A percentile compares a stretch with the other conserved stretches of the same genome.
Conservation (phyloP, 2,113 vertebrate species). For the Sitta europaea region DNA sequence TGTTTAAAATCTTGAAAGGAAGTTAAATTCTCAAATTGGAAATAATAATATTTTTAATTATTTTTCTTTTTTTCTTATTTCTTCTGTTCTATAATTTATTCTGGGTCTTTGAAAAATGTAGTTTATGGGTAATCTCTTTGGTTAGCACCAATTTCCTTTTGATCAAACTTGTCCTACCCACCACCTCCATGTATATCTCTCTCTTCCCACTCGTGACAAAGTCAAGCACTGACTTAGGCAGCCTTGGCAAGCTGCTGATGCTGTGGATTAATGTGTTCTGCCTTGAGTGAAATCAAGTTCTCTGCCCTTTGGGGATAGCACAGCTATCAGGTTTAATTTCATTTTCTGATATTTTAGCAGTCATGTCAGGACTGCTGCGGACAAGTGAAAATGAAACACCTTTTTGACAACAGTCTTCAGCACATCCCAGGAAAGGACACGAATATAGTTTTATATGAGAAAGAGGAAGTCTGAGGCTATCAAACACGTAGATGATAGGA, state of each 20-base stretch:
- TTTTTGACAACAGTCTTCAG: slow-evolving; percentile 57
- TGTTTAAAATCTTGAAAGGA: slow-evolving; percentile 14
- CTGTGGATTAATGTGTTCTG: slow-evolving; percentile 34
- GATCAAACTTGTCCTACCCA: not conserved
- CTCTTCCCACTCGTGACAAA: slow-evolving; percentile 45
- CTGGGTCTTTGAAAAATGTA: not conserved
- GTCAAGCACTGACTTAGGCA: slow-evolving; percentile 45
- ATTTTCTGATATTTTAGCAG: slow-evolving; percentile 65
- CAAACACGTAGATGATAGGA: not conserved
- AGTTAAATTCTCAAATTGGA: not conserved
- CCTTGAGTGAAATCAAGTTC: slow-evolving; percentile 50
- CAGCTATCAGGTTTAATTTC: slow-evolving; percentile 63
- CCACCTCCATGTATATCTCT: not conserved
- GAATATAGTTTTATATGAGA: not conserved
- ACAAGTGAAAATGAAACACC: slow-evolving; percentile 41
- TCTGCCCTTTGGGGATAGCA: slow-evolving; percentile 20
- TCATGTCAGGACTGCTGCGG: slow-evolving; percentile 17
- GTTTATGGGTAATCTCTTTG: slow-evolving; percentile 4
- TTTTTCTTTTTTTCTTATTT: not conserved
- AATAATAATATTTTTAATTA: not conserved
- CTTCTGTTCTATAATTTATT: not conserved
- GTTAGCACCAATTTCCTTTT: slow-evolving; percentile 25
- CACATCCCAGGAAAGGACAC: slow-evolving; percentile 18
- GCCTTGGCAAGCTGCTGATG: slow-evolving; percentile 52
- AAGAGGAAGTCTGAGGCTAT: not conserved